Base-by-base conservation (phyloP, 2,113 vertebrate species). In the Patagioenas fasciata region DNA sequence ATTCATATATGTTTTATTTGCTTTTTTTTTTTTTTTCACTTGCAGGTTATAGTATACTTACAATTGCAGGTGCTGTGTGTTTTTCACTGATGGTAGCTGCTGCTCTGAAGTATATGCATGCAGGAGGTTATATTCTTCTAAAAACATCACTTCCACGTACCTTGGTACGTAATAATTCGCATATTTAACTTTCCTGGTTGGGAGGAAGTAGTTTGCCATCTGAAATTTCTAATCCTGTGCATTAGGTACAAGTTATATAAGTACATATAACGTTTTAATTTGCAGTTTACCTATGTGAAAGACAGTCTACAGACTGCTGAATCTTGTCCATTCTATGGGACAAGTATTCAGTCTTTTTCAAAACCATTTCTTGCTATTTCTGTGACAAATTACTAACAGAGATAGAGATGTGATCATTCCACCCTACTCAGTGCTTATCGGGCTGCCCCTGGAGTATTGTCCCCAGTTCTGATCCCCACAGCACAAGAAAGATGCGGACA, bases 121-220 rank as follows among this genome's bases (percentile, higher is more conserved):
- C 36, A 56, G 67, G 72, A 48, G 98, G 98, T 18, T 97, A 67
- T 24, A 72, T 98, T 70, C 74, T 91, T 96, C 81, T 17, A 5
- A 78, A 26, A 15, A 44, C 56, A 6, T 29, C 88, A 24, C 96
- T 97, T 71, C 96, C 98, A 53, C 70, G 2, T 69, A 64, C 38
- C 28, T 85, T 98, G 98, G 98, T 98, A 98, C 21, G 98, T 98
- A 71, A 13, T 48, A 58, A 29, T 62, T 84, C 40, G 42, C 10
- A 8, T 57, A 29, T 79, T 78, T 88, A 83, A 81, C 23, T 66
- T 75, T 78, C 13, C 69, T 92, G 38, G 6, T 21, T 85, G 64
- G 38, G 42, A 88, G 40, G n/a, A 82, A 58, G 18, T 31, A 53
- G 61, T 77, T 82, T 57, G 44, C 67, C 26, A 6, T 60, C 34